phyloP scores from a whole-genome alignment of 2,888 invertebrate species.

The Callimorpha dominula region DNA sequence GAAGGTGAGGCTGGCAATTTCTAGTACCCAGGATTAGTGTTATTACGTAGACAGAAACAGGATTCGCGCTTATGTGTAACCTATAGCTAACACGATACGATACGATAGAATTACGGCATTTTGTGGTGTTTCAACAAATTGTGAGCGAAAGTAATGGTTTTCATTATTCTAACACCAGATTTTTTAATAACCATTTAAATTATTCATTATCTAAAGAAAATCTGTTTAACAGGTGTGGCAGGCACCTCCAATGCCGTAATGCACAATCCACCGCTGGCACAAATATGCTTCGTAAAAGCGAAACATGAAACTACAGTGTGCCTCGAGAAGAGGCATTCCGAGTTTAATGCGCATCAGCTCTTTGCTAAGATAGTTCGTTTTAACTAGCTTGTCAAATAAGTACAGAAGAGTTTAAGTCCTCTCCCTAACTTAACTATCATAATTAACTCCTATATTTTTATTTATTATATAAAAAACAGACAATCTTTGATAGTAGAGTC shows the following conservation, averaged over 20 bases:
- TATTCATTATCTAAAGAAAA: neutral
- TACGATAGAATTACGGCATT: conserved; percentile 31
- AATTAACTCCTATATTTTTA: neutral
- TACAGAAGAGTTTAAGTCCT: too few relatives aligned
- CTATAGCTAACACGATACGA: conserved; percentile 35
- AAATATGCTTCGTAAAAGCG: too few relatives aligned
- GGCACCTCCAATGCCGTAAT: too few relatives aligned
- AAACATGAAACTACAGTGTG: too few relatives aligned
- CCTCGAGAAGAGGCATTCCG: too few relatives aligned
- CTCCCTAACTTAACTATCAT: neutral
- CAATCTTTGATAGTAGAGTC: too few relatives aligned
- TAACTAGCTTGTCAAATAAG: neutral
- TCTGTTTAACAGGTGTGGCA: neutral
- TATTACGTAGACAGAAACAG: conserved; percentile 51
- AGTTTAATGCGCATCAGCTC: neutral
- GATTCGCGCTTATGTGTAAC: conserved; percentile 47
- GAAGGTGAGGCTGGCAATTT: conserved; percentile 40
- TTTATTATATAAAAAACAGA: too few relatives aligned
- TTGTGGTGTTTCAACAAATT: conserved; percentile 41
- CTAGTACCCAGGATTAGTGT: conserved; percentile 50
- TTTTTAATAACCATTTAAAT: neutral
- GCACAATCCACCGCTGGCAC: too few relatives aligned
- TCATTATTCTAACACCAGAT: conserved; percentile 7
- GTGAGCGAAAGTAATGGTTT: conserved; percentile 25
- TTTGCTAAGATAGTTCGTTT: neutral